These are phyloP conservation scores for Pycnonotus jocosus DNA, from an alignment of 2,113 vertebrate genomes.

Conservation along the genomic window DNA sequence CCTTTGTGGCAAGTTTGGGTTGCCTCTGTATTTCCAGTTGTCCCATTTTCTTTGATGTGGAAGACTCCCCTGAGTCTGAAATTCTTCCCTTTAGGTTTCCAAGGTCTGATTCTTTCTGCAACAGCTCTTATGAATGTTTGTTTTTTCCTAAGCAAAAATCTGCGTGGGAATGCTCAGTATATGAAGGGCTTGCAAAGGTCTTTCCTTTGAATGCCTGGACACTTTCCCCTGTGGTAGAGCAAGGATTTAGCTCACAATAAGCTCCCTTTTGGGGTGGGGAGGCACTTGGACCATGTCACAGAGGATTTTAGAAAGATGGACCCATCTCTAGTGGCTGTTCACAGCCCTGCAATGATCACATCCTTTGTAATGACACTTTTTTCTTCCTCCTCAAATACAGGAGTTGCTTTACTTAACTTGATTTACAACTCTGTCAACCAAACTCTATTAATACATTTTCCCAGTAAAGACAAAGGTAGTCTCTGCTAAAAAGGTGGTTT, in stretches of 20 bases:
- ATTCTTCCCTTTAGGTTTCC: not conserved
- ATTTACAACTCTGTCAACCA: not conserved
- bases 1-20: not conserved
- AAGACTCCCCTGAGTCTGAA: not conserved
- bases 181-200: not conserved
- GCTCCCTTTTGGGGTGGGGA: fast-evolving
- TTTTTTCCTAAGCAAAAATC: not conserved
- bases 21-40: not conserved
- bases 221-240: not conserved
- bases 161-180: not conserved
- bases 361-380: not conserved
- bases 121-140: not conserved
- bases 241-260: not conserved
- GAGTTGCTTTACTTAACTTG: not conserved
- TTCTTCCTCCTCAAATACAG: not conserved
- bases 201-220: not conserved
- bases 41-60: not conserved
- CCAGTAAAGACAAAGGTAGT: not conserved
- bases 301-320: not conserved
- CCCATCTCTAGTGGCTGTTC: not conserved
- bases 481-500: not conserved
- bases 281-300: fast-evolving
- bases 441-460: not conserved
- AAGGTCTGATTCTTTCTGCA: not conserved
- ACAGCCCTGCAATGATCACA: not conserved